Evolutionary conservation across 1,140 invertebrate genomes (phyloP), one percentile per base, ranked within the genome.

Genomic region (Lasioglossum albipes): DNA sequence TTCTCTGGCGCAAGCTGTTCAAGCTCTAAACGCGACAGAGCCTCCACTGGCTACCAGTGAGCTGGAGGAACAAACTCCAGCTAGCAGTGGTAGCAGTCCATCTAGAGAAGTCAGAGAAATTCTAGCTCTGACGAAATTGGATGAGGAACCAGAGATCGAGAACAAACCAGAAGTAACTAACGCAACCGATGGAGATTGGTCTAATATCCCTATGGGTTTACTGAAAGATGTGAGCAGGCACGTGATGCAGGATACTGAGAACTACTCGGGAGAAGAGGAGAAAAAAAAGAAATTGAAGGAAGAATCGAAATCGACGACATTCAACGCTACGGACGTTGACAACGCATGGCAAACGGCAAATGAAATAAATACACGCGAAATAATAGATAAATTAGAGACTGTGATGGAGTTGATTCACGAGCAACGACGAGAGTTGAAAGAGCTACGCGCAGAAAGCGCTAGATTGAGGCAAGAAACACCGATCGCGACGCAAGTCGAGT

Each of bases 21-120:
- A 91, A 64, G 89, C 88, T 18, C 72, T 92, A 7, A 90, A 90
- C 52, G 73, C 87, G 57, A 36, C 89, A 2, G 92, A 92, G 12
- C 81, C 89, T 5, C 89, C 91, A 13, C 61, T 93, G 0, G 88
- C 86, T 1, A 92, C 90, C 3, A 90, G 86, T 41, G 89, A 92
- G 27, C 71, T 93, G 18, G 92, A 92, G 59, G 91, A 93, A 42
- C 92, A 92, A 72, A 90, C 92, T 31, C 91, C 91, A 74, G 94
- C 94, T 10, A 96, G 96, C 75, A 96, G 96, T 10, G 96, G 96
- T 42, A 97, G 96, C 59, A 97, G 96, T 90, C 97, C 97, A 10
- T 97, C 97, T 84, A 94, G 97, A 77, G 97, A 98, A 93, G 97
- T 98, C 2, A 94, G 96, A 89, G 96, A 97, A 91, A 97, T 97